phyloP scores from a whole-genome alignment of 2,113 vertebrate species.

The Pundamilia nyererei region DNA sequence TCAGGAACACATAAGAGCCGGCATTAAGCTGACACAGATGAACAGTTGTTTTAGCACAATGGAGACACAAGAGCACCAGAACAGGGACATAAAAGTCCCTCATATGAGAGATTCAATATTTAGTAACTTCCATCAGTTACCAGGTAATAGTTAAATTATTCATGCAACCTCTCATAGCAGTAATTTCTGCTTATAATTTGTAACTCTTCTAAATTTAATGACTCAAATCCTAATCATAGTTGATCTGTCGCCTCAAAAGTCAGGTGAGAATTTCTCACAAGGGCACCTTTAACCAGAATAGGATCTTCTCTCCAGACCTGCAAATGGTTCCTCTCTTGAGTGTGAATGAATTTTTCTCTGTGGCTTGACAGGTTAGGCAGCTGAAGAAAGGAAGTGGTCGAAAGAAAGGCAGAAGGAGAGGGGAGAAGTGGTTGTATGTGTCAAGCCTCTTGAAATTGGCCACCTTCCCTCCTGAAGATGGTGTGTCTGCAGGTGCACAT shows the following conservation, averaged over 20 bases:
- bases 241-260: not conserved
- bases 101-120: not conserved
- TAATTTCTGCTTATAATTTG: not conserved
- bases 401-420: not conserved
- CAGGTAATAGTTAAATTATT: not conserved
- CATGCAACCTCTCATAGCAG: not conserved
- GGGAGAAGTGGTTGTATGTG: conserved; percentile 31
- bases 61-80: not conserved
- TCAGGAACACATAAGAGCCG: not conserved
- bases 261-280: not conserved
- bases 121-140: not conserved
- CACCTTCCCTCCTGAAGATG: conserved; percentile 29
- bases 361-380: conserved; percentile 39
- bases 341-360: conserved; percentile 34
- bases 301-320: conserved; percentile 5
- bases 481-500: conserved; percentile 1
- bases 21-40: not conserved
- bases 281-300: not conserved
- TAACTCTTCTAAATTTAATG: not conserved
- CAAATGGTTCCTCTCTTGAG: conserved; percentile 37
- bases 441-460: conserved; percentile 57
- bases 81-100: not conserved
- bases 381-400: not conserved
- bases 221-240: not conserved
- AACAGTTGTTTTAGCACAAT: not conserved